These are phyloP conservation scores for Lemur catta DNA, from an alignment of 2,797 vertebrate genomes.

Conservation along the genomic window DNA sequence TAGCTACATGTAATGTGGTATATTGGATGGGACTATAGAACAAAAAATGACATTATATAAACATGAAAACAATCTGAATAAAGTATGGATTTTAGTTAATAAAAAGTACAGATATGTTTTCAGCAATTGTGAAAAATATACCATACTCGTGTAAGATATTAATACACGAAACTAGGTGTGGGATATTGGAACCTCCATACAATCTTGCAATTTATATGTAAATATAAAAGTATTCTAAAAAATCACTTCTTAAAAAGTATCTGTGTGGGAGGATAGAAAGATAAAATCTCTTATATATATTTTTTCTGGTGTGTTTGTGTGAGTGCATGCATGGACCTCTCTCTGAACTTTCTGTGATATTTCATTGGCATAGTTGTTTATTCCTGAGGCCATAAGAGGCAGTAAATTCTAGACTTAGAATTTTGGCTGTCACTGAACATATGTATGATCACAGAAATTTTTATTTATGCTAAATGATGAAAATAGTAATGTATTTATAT, in stretches of 20 bases:
- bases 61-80: not conserved
- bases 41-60: not conserved
- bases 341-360: not conserved
- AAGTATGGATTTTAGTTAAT: not conserved
- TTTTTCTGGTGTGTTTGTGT: no score
- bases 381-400: not conserved
- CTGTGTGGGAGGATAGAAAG: not conserved
- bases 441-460: not conserved
- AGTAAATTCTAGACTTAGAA: not conserved
- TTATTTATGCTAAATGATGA: not conserved
- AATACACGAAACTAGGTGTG: not conserved
- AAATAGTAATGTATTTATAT: not conserved
- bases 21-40: not conserved
- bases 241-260: not conserved
- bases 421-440: not conserved
- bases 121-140: not conserved
- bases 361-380: not conserved
- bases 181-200: not conserved
- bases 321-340: not conserved
- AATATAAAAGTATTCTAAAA: not conserved
- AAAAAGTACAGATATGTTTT: not conserved
- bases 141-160: not conserved
- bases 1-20: no score
- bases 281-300: no score
- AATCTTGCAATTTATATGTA: not conserved